Conservation (phyloP, 2,113 vertebrate genomes). For the Nasalis larvatus region DNA sequence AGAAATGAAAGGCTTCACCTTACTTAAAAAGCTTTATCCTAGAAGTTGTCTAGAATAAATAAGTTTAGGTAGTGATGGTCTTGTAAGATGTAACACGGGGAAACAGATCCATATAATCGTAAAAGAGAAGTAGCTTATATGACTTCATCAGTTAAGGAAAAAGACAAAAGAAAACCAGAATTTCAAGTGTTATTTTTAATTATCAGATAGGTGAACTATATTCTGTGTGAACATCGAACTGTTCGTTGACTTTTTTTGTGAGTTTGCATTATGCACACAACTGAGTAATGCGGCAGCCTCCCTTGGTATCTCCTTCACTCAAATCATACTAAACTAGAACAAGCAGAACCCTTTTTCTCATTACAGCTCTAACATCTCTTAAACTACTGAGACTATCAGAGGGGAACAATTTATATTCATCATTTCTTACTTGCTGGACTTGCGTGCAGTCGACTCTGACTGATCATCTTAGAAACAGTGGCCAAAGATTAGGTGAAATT, state of each 20-base stretch:
- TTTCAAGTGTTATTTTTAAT: neutral
- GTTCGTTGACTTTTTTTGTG: neutral
- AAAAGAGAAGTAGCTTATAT: neutral
- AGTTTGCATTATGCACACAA: neutral
- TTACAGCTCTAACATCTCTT: conserved; percentile 48
- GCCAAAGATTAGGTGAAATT: conserved; percentile 70
- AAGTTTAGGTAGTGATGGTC: neutral
- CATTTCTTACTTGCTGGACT: conserved; percentile 78
- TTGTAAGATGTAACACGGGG: neutral
- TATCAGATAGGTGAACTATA: neutral
- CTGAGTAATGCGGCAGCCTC: neutral
- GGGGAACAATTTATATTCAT: conserved; percentile 71
- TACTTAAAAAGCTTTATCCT: neutral
- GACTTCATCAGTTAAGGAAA: neutral
- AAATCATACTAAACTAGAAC: conserved; percentile 5
- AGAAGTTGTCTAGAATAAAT: neutral
- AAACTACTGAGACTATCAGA: conserved; percentile 74
- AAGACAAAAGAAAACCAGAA: neutral
- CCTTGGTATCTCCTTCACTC: conserved; percentile 48
- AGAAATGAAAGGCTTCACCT: neutral
- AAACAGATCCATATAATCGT: neutral
- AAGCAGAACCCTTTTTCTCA: neutral
- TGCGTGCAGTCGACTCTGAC: neutral
- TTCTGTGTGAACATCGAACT: neutral
- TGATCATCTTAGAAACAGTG: conserved; percentile 26